Percentiles rank a stretch among this genome's conserved stretches.
These are phyloP conservation scores for Yoshiicerus persimilis DNA, from an alignment of 1,140 invertebrate species.

Conservation along the genomic window DNA sequence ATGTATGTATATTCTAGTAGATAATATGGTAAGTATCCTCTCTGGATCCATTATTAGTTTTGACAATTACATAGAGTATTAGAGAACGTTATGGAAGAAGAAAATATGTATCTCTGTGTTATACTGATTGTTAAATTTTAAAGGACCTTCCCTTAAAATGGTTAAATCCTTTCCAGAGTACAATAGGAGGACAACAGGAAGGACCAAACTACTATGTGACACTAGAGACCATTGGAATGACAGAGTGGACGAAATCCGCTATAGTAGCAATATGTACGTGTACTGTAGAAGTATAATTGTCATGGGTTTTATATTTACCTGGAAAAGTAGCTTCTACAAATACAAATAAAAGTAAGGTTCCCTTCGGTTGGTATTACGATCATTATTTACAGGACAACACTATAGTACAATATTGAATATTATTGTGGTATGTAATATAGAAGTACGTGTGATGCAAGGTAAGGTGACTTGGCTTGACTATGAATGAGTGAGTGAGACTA, in stretches of 20 bases:
- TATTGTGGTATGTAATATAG: background rate
- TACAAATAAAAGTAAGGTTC: no score
- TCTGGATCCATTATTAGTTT: background rate
- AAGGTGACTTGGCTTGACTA: background rate
- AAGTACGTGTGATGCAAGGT: background rate
- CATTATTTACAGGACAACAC: background rate
- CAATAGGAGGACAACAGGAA: constrained; percentile 14
- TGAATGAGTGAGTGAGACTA: background rate
- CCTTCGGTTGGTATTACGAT: background rate
- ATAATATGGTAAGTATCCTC: background rate
- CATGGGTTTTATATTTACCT: background rate
- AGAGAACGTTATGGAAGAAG: background rate
- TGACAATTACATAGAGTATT: background rate
- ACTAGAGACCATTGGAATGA: background rate
- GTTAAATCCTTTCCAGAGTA: constrained; percentile 28
- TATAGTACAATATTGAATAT: no score
- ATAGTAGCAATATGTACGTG: no score
- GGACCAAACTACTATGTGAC: background rate
- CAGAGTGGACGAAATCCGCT: background rate
- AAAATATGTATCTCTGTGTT: background rate
- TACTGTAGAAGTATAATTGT: background rate
- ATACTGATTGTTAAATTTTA: background rate
- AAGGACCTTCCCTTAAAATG: constrained; percentile 26
- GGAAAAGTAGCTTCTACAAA: no score
- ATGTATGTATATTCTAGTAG: background rate